Evolutionary conservation across 2,113 vertebrate species (phyloP).

Genomic region (Eupsittula cactorum): DNA sequence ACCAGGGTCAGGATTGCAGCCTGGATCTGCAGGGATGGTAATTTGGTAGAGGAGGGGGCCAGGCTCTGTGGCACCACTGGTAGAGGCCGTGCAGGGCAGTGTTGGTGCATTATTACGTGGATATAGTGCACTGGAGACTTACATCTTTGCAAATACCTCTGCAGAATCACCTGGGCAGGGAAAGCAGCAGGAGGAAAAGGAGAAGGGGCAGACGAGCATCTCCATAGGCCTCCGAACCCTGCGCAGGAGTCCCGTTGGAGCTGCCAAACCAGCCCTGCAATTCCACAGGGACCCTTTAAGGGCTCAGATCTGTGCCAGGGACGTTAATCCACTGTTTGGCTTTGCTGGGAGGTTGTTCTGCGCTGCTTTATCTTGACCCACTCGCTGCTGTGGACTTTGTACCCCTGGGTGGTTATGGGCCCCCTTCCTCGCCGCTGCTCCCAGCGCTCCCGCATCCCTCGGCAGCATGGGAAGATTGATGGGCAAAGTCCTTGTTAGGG

Average conservation of each 20-base stretch:
- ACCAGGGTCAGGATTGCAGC: not conserved
- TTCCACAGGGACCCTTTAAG: not conserved
- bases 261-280: rapidly evolving
- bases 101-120: not conserved
- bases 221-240: rapidly evolving
- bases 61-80: not conserved
- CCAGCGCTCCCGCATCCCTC: not conserved
- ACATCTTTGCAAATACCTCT: not conserved
- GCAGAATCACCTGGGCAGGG: not conserved
- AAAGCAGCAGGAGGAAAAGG: not conserved
- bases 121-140: not conserved
- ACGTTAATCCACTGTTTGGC: not conserved
- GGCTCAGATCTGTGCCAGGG: not conserved
- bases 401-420: not conserved
- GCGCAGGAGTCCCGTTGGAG: rapidly evolving
- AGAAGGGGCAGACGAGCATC: not conserved
- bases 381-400: conserved; percentile 33
- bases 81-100: not conserved
- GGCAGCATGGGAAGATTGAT: rapidly evolving
- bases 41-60: not conserved
- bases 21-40: rapidly evolving
- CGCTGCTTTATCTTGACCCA: not conserved
- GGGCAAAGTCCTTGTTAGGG: not conserved
- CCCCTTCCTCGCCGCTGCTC: not conserved
- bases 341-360: not conserved